phyloP scores from a whole-genome alignment of 2,888 invertebrate species.

The Trisateles emortualis region DNA sequence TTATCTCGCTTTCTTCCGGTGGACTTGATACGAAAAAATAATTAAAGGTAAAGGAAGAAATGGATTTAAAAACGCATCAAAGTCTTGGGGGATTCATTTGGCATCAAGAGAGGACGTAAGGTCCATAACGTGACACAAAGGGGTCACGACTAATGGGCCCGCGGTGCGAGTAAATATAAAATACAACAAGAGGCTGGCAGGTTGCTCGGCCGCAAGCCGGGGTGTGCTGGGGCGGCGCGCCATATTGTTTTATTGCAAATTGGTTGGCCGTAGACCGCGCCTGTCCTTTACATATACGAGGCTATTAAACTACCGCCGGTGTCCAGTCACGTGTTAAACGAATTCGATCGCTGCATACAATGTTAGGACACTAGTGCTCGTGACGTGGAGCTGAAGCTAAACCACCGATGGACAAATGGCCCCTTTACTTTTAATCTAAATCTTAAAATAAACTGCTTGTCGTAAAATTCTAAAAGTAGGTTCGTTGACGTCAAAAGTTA shows the following conservation, averaged over 20 bases:
- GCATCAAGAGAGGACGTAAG: slow-evolving; percentile 54
- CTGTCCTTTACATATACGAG: slow-evolving; percentile 86
- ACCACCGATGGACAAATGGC: slow-evolving; percentile 52
- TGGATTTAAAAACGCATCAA: slow-evolving; percentile 44
- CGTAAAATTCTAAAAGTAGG: neutral
- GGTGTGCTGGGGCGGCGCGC: slow-evolving; percentile 66
- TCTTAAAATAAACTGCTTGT: slow-evolving; percentile 32
- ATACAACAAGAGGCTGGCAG: slow-evolving; percentile 60
- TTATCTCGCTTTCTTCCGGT: slow-evolving; percentile 51
- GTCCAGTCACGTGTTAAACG: slow-evolving; percentile 86
- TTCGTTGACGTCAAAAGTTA: neutral
- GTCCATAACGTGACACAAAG: slow-evolving; percentile 67
- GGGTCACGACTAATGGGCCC: slow-evolving; percentile 68
- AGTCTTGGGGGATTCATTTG: slow-evolving; percentile 59
- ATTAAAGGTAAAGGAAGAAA: slow-evolving; percentile 39
- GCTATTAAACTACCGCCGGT: slow-evolving; percentile 83
- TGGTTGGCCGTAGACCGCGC: slow-evolving; percentile 83
- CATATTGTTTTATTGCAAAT: slow-evolving; percentile 87
- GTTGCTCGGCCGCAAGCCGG: slow-evolving; percentile 64
- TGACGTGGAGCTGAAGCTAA: slow-evolving; percentile 62
- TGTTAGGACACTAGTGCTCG: slow-evolving; percentile 66
- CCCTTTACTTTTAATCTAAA: slow-evolving; percentile 42
- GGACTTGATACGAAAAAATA: slow-evolving; percentile 42
- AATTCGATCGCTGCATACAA: slow-evolving; percentile 80
- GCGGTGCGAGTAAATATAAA: slow-evolving; percentile 66